phyloP scores from a whole-genome alignment of 2,797 vertebrate genomes.

The Pipistrellus nathusii region DNA sequence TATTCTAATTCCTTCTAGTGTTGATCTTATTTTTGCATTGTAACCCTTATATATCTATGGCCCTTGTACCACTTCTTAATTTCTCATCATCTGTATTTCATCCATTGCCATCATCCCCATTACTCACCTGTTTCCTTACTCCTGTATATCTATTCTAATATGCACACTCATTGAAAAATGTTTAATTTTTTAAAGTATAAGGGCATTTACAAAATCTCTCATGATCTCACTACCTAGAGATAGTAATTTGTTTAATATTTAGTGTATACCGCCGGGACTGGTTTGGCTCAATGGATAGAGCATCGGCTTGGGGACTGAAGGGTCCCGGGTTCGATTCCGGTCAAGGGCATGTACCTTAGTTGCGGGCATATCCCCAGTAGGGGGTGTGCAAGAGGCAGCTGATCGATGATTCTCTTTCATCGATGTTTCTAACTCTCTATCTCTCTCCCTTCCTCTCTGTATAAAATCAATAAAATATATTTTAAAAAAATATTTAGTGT shows the following conservation, averaged over 20 bases:
- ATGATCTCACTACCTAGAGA: not conserved
- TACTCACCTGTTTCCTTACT: not conserved
- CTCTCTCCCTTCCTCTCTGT: too few relatives aligned
- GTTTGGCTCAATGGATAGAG: too few relatives aligned
- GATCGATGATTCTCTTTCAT: too few relatives aligned
- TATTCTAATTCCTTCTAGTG: not conserved
- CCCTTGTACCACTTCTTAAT: not conserved
- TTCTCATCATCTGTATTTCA: not conserved
- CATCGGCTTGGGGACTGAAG: too few relatives aligned
- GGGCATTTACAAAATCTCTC: not conserved
- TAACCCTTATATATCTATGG: not conserved
- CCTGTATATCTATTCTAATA: not conserved
- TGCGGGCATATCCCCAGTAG: too few relatives aligned
- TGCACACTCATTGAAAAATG: not conserved
- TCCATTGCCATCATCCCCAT: too few relatives aligned
- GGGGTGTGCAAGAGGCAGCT: too few relatives aligned
- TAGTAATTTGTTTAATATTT: not conserved
- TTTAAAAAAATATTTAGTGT: not conserved
- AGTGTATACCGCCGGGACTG: not conserved
- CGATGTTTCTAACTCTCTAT: too few relatives aligned
- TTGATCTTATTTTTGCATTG: not conserved
- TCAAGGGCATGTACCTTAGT: too few relatives aligned
- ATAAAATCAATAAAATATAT: too few relatives aligned
- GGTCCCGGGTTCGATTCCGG: too few relatives aligned
- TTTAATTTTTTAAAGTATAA: not conserved